Percentiles rank a stretch among this genome's conserved stretches.
These are phyloP conservation scores for Agelas oroides DNA, from an alignment of 37 sponge, comb jelly and placozoan species.

Conservation along the genomic window DNA sequence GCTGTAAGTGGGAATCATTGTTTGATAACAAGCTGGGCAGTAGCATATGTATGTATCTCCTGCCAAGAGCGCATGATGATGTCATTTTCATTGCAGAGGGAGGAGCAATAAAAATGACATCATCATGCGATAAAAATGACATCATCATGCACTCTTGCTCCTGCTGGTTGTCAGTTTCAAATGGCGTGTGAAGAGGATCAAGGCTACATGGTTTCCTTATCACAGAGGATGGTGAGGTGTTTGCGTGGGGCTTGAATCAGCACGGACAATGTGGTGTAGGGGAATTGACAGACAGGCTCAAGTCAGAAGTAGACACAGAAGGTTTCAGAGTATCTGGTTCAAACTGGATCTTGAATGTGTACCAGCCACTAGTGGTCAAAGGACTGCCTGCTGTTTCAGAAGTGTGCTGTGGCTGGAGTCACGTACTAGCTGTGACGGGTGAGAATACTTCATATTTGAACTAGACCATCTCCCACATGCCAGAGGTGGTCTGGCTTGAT, in stretches of 20 bases:
- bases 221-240: conserved; percentile 44
- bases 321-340: conserved; percentile 12
- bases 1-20: too few species aligned
- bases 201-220: too few species aligned
- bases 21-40: too few species aligned
- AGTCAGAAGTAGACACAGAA: not conserved
- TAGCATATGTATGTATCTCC: too few species aligned
- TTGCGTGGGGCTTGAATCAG: conserved; percentile 67
- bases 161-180: too few species aligned
- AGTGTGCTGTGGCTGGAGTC: conserved; percentile 86
- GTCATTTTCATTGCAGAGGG: too few species aligned
- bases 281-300: not conserved
- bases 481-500: too few species aligned
- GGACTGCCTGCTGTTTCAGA: conserved; percentile 32
- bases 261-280: conserved; percentile 71
- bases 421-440: conserved; percentile 43
- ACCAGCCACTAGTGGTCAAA: conserved; percentile 28
- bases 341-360: conserved; percentile 9
- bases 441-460: not conserved
- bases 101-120: too few species aligned
- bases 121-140: too few species aligned
- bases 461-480: not conserved
- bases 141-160: too few species aligned
- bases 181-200: too few species aligned
- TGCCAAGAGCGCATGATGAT: too few species aligned